Evolutionary conservation across 2,113 vertebrate genomes (phyloP).

Genomic region (Erythrocercus mccallii): DNA sequence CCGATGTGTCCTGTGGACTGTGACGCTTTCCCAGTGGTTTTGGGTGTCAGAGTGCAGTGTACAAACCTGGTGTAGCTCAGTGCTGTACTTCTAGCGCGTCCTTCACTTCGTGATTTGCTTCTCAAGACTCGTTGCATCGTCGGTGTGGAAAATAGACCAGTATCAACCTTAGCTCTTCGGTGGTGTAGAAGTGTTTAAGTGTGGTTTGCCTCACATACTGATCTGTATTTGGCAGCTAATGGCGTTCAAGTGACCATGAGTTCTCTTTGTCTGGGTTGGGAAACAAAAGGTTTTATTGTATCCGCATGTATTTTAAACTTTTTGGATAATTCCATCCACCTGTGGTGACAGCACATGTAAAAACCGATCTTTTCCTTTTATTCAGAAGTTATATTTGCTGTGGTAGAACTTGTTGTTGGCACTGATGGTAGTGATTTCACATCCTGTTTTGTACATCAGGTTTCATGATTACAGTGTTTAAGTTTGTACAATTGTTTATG

Average conservation of each 20-base stretch:
- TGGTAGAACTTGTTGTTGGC: neutral
- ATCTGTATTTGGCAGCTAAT: conserved; percentile 57
- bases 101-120: neutral
- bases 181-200: neutral
- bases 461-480: neutral
- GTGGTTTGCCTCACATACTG: neutral
- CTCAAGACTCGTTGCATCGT: neutral
- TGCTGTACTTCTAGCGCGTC: neutral
- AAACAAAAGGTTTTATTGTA: conserved; percentile 36
- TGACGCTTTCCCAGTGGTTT: neutral
- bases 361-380: neutral
- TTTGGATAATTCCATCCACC: neutral
- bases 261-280: conserved; percentile 32
- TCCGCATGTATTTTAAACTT: conserved; percentile 58
- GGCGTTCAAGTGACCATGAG: neutral
- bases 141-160: neutral
- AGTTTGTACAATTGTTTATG: neutral
- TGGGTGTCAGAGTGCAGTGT: neutral
- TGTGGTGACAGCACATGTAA: neutral
- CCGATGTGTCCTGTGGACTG: neutral
- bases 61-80: neutral
- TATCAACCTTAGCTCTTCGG: neutral
- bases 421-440: neutral
- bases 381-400: neutral
- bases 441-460: conserved; percentile 4